Conservation (phyloP, 2,888 invertebrate species). For the Pterostichus niger region DNA sequence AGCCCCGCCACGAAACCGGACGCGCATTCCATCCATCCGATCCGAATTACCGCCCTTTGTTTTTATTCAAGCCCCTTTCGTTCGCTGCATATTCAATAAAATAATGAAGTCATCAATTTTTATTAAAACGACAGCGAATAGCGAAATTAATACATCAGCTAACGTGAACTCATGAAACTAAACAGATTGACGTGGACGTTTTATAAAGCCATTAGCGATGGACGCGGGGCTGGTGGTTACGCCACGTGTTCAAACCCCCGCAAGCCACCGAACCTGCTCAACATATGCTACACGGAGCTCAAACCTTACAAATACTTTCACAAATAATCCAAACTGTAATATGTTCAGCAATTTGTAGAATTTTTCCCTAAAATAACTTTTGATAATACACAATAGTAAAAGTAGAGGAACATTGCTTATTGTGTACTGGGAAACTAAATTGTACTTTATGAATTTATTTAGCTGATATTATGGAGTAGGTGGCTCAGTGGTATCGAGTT, state of each 20-base stretch:
- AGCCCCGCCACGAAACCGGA: slow-evolving; percentile 18
- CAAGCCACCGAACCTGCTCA: too few species aligned
- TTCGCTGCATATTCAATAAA: slow-evolving; percentile 63
- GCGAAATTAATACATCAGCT: slow-evolving; percentile 63
- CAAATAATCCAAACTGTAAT: not conserved
- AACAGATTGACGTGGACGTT: slow-evolving; percentile 63
- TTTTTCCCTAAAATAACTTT: too few species aligned
- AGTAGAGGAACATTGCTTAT: too few species aligned
- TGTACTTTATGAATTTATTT: too few species aligned
- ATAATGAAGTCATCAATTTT: slow-evolving; percentile 67
- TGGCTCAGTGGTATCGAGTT: too few species aligned
- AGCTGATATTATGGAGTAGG: too few species aligned
- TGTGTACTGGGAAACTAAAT: too few species aligned
- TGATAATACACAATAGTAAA: too few species aligned
- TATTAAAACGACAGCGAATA: slow-evolving; percentile 65
- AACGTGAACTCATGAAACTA: slow-evolving; percentile 53
- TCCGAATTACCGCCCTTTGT: slow-evolving; percentile 36
- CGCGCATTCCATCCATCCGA: slow-evolving; percentile 9
- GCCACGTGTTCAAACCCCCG: not conserved
- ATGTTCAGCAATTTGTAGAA: too few species aligned
- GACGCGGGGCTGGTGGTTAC: slow-evolving; percentile 1
- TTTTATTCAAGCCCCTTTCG: slow-evolving; percentile 11
- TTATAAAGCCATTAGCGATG: slow-evolving; percentile 64
- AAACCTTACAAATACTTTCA: too few species aligned
- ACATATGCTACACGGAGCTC: too few species aligned